Percentiles rank a stretch among this genome's conserved stretches.
Evolutionary conservation across 1,140 invertebrate species (phyloP).

Genomic region (Bradysia coprophila): DNA sequence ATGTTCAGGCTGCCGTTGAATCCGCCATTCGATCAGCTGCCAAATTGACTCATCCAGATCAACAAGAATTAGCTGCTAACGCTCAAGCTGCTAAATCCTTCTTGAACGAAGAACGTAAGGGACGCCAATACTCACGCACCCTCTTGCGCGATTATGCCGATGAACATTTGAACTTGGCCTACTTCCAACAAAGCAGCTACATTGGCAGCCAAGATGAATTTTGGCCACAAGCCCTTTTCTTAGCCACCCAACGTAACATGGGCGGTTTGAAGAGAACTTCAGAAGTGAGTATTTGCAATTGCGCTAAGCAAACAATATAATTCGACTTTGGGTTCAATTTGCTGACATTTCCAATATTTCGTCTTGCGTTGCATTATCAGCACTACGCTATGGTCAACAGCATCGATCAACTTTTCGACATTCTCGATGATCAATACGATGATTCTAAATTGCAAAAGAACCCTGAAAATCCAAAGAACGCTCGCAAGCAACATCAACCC

Average conservation of each 20-base stretch:
- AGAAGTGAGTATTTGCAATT: too few relatives aligned
- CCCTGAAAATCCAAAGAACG: constrained; percentile 7
- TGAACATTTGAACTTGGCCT: constrained; percentile 25
- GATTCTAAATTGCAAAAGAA: constrained; percentile 9
- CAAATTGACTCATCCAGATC: constrained; percentile 18
- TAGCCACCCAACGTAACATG: constrained; percentile 18
- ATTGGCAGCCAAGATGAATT: constrained; percentile 35
- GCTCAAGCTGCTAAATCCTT: constrained; percentile 32
- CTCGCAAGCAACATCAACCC: constrained; percentile 8
- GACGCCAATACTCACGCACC: constrained; percentile 29
- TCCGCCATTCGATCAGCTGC: constrained; percentile 31
- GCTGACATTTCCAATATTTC: too few relatives aligned
- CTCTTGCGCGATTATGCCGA: constrained; percentile 18
- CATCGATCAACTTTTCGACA: constrained; percentile 25
- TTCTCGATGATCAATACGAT: constrained; percentile 5
- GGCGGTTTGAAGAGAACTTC: constrained; percentile 24
- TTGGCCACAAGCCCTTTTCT: constrained; percentile 27
- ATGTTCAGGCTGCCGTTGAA: constrained; percentile 41
- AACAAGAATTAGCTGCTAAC: constrained; percentile 24
- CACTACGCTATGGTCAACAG: constrained; percentile 27
- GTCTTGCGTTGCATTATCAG: too few relatives aligned
- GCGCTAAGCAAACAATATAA: too few relatives aligned
- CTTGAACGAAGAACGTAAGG: constrained; percentile 31
- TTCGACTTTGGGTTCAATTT: too few relatives aligned
- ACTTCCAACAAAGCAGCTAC: constrained; percentile 18